Base-by-base conservation (phyloP, 2,797 vertebrate genomes). In the Malurus leucopterus region DNA sequence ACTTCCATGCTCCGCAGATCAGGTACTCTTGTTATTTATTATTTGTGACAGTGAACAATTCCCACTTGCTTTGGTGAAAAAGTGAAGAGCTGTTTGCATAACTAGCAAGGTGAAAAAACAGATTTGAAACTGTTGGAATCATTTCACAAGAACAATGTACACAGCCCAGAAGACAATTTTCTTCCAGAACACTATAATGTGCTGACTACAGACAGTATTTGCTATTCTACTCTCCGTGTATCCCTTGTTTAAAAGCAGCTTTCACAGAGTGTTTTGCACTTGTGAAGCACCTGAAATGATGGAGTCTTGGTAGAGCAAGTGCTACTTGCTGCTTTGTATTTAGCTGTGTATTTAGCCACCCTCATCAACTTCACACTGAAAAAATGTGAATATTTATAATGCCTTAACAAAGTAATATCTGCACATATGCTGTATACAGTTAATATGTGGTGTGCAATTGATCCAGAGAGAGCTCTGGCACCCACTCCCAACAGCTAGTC, bases 11-110 rank as follows among this genome's bases (percentile, higher is more conserved):
- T 92, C 63, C 59, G 54, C 74, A 88, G 84, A 68, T 71, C 12
- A 6, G 62, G 30, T 88, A 68, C 71, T 87, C 96, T 95, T 94
- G 80, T 59, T 95, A 95, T 95, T 96, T 96, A 91, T 95, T 97
- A 92, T 85, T 94, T 92, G 92, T 93, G 95, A 97, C 94, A 94
- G 86, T 89, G 95, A 97, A 96, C 93, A 96, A 96, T 97, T 97
- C 96, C 97, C 96, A 90, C 43, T 96, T 96, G 95, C 90, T 77
- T 92, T 65, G 64, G 38, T 84, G 81, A 94, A 95, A 93, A 93
- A 95, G 93, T 88, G 92, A 97, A 96, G 96, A 94, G 93, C 94
- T 96, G 93, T 95, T 96, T 95, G 91, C 94, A 51, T 97, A 96
- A 93, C 93, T 53, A 58, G 91, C 78, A 93, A 95, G 86, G 89